Evolutionary conservation across 2,888 invertebrate genomes (phyloP).

Genomic region (Diachrysia chrysitis): DNA sequence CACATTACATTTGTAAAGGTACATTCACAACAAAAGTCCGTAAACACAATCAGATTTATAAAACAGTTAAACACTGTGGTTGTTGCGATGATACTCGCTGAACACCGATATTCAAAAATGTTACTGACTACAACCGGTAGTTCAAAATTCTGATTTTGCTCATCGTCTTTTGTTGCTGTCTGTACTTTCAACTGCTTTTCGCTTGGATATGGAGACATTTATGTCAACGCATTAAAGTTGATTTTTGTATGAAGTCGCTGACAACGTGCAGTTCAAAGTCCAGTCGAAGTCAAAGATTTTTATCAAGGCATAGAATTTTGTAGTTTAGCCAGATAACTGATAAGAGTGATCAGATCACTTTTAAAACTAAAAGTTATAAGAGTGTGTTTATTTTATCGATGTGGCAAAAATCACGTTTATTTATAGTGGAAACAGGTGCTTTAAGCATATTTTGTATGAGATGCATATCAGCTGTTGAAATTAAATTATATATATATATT

Average conservation of each 20-base stretch:
- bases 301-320: not conserved
- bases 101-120: not conserved
- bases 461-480: slow-evolving; percentile 4
- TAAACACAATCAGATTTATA: not conserved
- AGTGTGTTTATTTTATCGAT: not conserved
- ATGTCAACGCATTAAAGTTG: not conserved
- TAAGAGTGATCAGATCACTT: not conserved
- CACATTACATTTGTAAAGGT: too few species aligned
- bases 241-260: not conserved
- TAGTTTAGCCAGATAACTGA: not conserved
- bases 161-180: not conserved
- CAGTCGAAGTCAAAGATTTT: not conserved
- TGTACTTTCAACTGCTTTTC: not conserved
- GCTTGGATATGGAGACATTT: not conserved
- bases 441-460: not conserved
- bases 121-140: not conserved
- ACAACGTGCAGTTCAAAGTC: not conserved
- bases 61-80: too few species aligned
- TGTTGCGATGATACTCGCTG: too few species aligned
- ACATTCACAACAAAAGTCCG: not conserved
- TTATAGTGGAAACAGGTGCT: not conserved
- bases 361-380: not conserved
- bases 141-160: not conserved
- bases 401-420: not conserved
- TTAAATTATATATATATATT: not conserved